Conservation (phyloP, 2,888 invertebrate genomes). For the Sinhomidia bicolor region DNA sequence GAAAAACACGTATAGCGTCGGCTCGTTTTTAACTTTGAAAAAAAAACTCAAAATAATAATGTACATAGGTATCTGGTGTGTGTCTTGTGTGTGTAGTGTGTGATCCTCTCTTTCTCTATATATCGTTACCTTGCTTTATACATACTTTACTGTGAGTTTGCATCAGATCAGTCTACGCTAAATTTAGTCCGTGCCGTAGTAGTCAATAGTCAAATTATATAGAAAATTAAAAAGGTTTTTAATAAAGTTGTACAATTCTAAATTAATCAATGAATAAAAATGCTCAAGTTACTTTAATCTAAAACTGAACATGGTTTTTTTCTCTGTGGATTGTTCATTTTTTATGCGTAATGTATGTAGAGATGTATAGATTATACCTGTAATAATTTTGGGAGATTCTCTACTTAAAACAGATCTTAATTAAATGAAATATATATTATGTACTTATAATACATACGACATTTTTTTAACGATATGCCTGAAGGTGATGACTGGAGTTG, state of each 20-base stretch:
- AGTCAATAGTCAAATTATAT: too few species aligned
- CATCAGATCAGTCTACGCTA: too few species aligned
- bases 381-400: constrained; percentile 9
- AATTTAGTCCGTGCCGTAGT: too few species aligned
- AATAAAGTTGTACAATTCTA: too few species aligned
- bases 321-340: neutral
- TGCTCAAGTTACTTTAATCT: neutral
- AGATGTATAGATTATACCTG: neutral
- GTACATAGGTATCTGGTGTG: neutral
- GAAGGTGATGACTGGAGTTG: constrained; percentile 40
- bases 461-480: constrained; percentile 59
- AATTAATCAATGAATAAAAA: neutral
- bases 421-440: constrained; percentile 1
- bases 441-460: neutral
- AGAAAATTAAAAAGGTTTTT: too few species aligned
- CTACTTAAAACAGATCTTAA: constrained; percentile 37
- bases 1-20: neutral
- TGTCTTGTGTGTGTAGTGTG: neutral
- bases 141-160: too few species aligned
- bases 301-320: neutral
- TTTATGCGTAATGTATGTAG: neutral
- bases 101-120: neutral
- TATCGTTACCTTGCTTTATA: neutral
- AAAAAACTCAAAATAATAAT: neutral
- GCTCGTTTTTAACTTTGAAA: neutral